phyloP scores from a whole-genome alignment of 1,140 invertebrate species.

The Conopomorpha cramerella region DNA sequence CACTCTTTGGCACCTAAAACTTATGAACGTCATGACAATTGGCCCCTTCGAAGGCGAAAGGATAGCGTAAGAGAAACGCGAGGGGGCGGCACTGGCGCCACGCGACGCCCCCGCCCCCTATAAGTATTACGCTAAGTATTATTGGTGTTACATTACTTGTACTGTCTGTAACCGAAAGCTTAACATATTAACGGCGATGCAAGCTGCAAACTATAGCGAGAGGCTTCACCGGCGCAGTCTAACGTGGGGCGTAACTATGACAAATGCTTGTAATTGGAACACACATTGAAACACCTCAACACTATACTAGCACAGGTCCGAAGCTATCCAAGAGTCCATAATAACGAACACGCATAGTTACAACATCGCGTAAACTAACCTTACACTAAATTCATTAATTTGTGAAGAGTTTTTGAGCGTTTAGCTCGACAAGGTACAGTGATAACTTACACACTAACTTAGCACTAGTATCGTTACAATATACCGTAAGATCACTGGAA shows the following conservation, averaged over 20 bases:
- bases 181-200: conserved; percentile 34
- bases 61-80: too few species aligned
- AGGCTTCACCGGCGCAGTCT: conserved; percentile 26
- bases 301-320: conserved; percentile 40
- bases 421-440: conserved; percentile 45
- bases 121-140: conserved; percentile 4
- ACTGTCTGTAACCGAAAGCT: conserved; percentile 13
- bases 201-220: conserved; percentile 17
- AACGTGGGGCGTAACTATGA: conserved; percentile 23
- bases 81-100: too few species aligned
- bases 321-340: conserved; percentile 29
- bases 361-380: conserved; percentile 27
- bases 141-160: conserved; percentile 9
- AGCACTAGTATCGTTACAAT: conserved; percentile 41
- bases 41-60: conserved; percentile 21
- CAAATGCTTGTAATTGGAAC: conserved; percentile 49
- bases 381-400: conserved; percentile 46
- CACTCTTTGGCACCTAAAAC: conserved; percentile 56
- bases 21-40: conserved; percentile 25
- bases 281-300: conserved; percentile 49
- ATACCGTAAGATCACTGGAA: conserved; percentile 54
- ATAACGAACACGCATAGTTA: conserved; percentile 16
- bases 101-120: conserved; percentile 1
- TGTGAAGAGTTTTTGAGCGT: conserved; percentile 44
- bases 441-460: conserved; percentile 50